phyloP scores from a whole-genome alignment of 37 sponge, comb jelly and placozoan species.

The Cladorhizidae sp. region DNA sequence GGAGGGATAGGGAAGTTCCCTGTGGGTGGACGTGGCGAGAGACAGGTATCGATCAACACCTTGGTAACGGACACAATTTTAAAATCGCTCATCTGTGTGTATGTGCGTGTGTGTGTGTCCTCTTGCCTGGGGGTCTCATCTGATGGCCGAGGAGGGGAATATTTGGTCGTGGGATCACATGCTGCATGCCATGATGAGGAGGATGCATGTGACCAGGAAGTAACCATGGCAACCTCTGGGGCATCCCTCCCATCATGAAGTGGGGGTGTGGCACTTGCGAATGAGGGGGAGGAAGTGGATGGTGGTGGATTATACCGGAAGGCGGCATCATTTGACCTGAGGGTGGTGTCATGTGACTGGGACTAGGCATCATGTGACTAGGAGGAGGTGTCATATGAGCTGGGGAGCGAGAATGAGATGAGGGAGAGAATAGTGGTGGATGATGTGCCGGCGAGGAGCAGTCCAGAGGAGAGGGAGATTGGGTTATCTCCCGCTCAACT shows the following conservation, averaged over 20 bases:
- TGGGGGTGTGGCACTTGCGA: slow-evolving; percentile 1
- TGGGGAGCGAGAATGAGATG: not conserved
- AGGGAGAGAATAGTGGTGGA: slow-evolving; percentile 5
- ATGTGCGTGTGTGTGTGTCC: no score
- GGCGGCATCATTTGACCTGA: slow-evolving; percentile 6
- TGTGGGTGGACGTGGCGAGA: not conserved
- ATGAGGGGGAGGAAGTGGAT: slow-evolving; percentile 2
- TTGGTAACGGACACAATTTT: no score
- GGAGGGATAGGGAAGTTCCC: not conserved
- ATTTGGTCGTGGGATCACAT: not conserved
- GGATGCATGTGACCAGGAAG: not conserved
- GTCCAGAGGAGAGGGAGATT: slow-evolving; percentile 13
- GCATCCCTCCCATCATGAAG: not conserved
- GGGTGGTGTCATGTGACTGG: not conserved
- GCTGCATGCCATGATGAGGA: not conserved
- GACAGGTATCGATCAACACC: no score
- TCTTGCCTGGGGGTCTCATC: not conserved
- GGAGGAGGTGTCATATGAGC: slow-evolving; percentile 5
- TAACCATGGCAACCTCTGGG: not conserved
- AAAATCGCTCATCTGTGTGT: no score
- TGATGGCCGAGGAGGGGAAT: not conserved
- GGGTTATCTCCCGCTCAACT: slow-evolving; percentile 29
- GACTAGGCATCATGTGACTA: no score
- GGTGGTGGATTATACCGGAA: slow-evolving; percentile 5
- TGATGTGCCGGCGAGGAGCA: not conserved